phyloP scores from a whole-genome alignment of 2,797 vertebrate species.

The Propithecus deckenii region DNA sequence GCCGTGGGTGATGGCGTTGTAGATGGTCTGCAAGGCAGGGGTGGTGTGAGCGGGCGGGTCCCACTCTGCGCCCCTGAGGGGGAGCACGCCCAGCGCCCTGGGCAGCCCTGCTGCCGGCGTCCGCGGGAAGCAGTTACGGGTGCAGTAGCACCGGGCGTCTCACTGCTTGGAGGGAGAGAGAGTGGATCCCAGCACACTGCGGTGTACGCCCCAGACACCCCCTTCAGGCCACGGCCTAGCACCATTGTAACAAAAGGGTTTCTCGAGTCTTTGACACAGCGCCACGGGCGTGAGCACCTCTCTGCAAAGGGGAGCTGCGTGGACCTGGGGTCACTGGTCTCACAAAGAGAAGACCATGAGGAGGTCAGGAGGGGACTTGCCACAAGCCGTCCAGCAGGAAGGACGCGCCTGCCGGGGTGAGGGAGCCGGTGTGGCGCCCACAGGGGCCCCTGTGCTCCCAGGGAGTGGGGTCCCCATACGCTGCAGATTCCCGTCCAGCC shows the following conservation, averaged over 20 bases:
- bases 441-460: accelerated
- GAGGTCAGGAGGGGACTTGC: neutral
- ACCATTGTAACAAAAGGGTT: neutral
- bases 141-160: accelerated
- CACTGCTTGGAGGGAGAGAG: accelerated
- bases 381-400: accelerated
- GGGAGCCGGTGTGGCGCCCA: accelerated
- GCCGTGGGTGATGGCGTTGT: slow-evolving; percentile 91
- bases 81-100: no score
- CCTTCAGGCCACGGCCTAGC: no score
- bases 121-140: accelerated
- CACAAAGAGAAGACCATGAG: accelerated
- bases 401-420: accelerated
- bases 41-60: neutral
- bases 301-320: accelerated
- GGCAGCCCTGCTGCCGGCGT: no score
- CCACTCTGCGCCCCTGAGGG: accelerated
- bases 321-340: neutral
- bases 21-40: slow-evolving; percentile 90
- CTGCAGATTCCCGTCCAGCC: neutral
- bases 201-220: accelerated
- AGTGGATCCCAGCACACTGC: accelerated
- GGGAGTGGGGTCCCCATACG: accelerated
- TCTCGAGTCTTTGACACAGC: accelerated
- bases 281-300: accelerated